Base-by-base conservation (phyloP, 2,797 vertebrate species). In the Eutrigla gurnardus region DNA sequence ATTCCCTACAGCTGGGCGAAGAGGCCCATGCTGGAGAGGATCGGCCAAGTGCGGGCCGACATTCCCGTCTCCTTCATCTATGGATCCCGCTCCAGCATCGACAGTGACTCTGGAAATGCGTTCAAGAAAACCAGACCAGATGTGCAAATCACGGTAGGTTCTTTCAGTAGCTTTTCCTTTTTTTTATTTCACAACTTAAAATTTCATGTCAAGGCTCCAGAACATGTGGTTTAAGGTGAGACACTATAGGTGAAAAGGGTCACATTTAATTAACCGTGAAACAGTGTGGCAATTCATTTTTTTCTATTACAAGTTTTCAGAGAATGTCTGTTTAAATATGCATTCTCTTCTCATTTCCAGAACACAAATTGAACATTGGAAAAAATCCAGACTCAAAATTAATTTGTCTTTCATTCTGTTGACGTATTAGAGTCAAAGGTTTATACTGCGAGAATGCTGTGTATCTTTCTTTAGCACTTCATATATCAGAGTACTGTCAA, bases 1-100 rank as follows among this genome's bases (percentile, higher is more conserved):
- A 91, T 98, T 84, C 96, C 97, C 0, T 97, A 97, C 0, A 96
- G 96, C 14, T 98, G 97, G 98, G 97, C 97, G 0, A 97, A 95
- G 89, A 93, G 96, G 49, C 97, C 97, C 0, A 98, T 99, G 97
- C 89, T 97, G 67, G 94, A 96, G 65, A 92, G 97, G 10, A 94
- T 98, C 45, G 91, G 93, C 1, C 93, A 93, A 59, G 90, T 99
- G 90, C 90, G 90, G 47, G 85, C 49, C 15, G 92, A 95, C 89
- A 94, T 99, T 90, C 96, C 96, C 15, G 92, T 99, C 81, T 96
- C 96, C 0, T 95, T 99, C 77, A 96, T 99, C 80, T 98, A 97
- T 0, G 97, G 98, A 0, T 98, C 97, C 5, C 96, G 97, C 8
- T 99, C 98, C 5, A 97, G 95, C 91, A 97, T 98, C 36, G 97